phyloP scores from a whole-genome alignment of 2,113 vertebrate species.

The Nothoprocta pentlandii region DNA sequence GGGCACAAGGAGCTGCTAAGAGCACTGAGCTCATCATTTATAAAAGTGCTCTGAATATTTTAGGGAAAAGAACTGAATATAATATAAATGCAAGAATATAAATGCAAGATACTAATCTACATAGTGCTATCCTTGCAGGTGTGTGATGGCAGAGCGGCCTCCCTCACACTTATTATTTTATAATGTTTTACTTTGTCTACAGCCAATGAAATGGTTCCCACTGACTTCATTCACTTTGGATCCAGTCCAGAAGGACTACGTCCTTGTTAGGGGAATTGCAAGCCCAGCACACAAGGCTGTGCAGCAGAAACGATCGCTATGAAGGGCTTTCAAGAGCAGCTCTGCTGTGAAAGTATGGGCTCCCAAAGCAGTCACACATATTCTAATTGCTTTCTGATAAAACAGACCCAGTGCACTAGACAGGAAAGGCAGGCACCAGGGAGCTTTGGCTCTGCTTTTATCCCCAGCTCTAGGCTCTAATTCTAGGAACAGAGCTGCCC shows the following conservation, averaged over 20 bases:
- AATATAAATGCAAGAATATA: neutral
- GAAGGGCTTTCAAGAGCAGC: neutral
- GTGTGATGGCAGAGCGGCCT: neutral
- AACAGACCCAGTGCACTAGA: neutral
- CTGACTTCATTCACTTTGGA: conserved; percentile 19
- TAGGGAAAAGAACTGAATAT: neutral
- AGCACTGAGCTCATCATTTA: neutral
- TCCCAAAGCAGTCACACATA: neutral
- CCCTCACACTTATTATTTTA: neutral
- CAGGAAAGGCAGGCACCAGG: conserved; percentile 16
- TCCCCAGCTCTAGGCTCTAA: neutral
- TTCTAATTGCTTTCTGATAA: conserved; percentile 18
- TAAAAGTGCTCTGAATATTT: neutral
- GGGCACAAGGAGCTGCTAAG: neutral
- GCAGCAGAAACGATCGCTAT: neutral
- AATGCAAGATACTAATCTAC: neutral
- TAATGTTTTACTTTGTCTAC: neutral
- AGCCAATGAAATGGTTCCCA: conserved; percentile 18
- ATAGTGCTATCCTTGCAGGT: neutral
- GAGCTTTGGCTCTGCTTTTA: conserved; percentile 2
- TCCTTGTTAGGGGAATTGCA: conserved; percentile 21
- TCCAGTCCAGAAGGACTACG: neutral
- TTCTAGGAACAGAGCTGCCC: neutral
- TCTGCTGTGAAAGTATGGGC: neutral
- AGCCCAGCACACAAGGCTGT: neutral